Base-by-base conservation (phyloP, 2,797 vertebrate species). In the Sciurus carolinensis region DNA sequence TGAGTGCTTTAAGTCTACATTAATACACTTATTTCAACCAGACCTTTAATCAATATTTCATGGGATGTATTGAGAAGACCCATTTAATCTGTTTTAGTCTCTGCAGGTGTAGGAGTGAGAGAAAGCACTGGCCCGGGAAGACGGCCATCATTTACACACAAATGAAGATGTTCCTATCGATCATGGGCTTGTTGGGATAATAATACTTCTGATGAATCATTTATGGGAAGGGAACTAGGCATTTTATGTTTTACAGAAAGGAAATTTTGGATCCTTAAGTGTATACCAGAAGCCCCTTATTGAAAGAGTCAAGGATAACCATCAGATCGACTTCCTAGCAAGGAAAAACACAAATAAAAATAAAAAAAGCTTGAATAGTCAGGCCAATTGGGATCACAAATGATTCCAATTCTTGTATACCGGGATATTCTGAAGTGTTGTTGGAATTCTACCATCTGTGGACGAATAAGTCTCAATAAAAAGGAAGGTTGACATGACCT, bases 21-120 rank as follows among this genome's bases (percentile, higher is more conserved):
- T 98, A 99, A 98, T 98, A 98, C 82, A 83, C 96, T 98, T 98
- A 98, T 98, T 98, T 97, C 98, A 98, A 98, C 98, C 88, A 96
- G 98, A 97, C 98, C 94, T 97, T 99, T 98, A 98, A 99, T 99
- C 99, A 99, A 98, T 98, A 98, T 98, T 99, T 99, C 98, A 99
- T 98, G 93, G 95, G 95, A 85, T 20, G 47, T 77, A 98, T 98
- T 98, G 97, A 98, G 98, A 98, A 98, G 98, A 98, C 88, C 98
- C 98, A 97, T 98, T 98, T 98, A 98, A 98, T 97, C 94, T 97
- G 57, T 79, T 94, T 88, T 73, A 67, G 59, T 72, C 91, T 86
- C 81, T 96, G 91, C 90, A 92, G 80, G 92, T 97, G 77, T 76
- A 84, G 89, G 96, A 94, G 50, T 57, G 94, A 92, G 84, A 89